Conservation (phyloP, 1,140 invertebrate species). For the Ceratosolen solmsi region DNA sequence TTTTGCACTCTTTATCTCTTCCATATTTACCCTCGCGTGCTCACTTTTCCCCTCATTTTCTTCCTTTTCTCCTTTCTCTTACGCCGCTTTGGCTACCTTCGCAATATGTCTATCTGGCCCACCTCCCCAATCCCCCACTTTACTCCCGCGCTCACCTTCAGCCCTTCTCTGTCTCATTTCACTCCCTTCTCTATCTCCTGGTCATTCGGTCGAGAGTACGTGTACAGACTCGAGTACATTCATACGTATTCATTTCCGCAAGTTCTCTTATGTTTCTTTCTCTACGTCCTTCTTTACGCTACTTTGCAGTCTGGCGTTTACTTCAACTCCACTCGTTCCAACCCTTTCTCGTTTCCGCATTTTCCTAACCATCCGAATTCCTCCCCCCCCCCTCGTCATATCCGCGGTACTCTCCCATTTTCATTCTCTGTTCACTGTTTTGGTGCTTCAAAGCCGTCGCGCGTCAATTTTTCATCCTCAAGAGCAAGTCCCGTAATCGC, state of each 20-base stretch:
- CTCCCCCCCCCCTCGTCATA: not conserved
- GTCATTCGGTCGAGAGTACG: too few relatives aligned
- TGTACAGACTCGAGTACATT: not conserved
- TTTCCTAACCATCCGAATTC: constrained; percentile 1
- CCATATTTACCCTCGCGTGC: not conserved
- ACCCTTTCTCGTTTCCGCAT: not conserved
- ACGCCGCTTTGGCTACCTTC: too few relatives aligned
- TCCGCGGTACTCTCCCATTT: not conserved
- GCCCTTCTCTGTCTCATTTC: constrained; percentile 11
- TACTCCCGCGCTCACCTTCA: not conserved
- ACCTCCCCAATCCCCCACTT: not conserved
- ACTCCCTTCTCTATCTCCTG: constrained; percentile 6
- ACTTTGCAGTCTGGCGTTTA: constrained; percentile 7
- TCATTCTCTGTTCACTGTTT: not conserved
- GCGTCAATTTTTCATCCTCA: constrained; percentile 30
- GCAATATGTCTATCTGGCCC: constrained; percentile 18
- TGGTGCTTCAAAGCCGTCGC: not conserved
- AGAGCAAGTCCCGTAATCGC: not conserved
- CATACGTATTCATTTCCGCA: not conserved
- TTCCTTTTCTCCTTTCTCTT: not conserved
- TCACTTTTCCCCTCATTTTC: not conserved
- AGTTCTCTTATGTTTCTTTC: constrained; percentile 24
- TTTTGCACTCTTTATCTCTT: not conserved
- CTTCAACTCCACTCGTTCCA: not conserved
- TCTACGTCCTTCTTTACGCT: constrained; percentile 15